Evolutionary conservation across 2,888 invertebrate genomes (phyloP).

Genomic region (Sepiola atlantica): DNA sequence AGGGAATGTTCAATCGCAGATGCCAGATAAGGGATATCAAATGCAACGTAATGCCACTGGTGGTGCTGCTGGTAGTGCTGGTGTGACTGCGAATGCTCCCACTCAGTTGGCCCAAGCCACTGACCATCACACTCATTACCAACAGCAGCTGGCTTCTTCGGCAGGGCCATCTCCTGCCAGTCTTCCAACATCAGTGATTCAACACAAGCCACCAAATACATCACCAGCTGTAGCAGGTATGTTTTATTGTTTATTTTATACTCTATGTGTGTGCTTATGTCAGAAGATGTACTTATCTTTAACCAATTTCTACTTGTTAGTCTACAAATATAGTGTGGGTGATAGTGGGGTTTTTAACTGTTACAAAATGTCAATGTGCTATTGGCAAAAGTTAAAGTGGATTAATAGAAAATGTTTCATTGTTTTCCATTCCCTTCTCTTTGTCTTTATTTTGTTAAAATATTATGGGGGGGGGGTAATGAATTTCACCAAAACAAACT

Average conservation of each 20-base stretch:
- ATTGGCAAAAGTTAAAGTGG: not conserved
- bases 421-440: not conserved
- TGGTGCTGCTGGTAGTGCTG: not conserved
- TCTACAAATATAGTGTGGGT: not conserved
- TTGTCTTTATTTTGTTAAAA: too few relatives aligned
- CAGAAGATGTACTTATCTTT: not conserved
- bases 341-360: not conserved
- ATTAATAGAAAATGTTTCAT: not conserved
- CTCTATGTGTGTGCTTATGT: too few relatives aligned
- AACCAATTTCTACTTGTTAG: not conserved
- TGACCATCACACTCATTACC: constrained; percentile 49
- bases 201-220: constrained; percentile 51
- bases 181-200: constrained; percentile 52
- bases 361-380: not conserved
- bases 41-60: constrained; percentile 41
- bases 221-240: constrained; percentile 51
- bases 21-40: constrained; percentile 37
- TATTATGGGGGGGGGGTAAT: too few relatives aligned
- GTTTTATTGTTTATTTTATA: not conserved
- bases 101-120: constrained; percentile 47
- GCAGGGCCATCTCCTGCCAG: constrained; percentile 47
- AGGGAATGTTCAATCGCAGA: constrained; percentile 51
- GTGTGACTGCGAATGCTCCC: constrained; percentile 50
- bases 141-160: constrained; percentile 41
- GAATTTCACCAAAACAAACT: too few relatives aligned